Conservation (phyloP, 2,888 invertebrate genomes). For the Noctuana brunneofusca region DNA sequence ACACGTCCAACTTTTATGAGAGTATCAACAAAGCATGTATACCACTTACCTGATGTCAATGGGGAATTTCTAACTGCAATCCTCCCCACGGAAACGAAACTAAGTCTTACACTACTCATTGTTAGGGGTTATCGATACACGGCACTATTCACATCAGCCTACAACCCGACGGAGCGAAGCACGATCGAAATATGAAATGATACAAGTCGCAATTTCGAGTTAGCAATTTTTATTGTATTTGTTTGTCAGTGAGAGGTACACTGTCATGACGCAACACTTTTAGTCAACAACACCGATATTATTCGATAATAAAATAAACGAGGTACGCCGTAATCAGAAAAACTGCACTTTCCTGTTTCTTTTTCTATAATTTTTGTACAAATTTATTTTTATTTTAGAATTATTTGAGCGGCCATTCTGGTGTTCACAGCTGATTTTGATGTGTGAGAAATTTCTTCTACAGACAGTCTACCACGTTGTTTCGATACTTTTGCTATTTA, state of each 20-base stretch:
- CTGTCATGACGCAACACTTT: constrained; percentile 83
- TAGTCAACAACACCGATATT: constrained; percentile 68
- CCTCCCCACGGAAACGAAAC: constrained; percentile 76
- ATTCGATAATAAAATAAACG: constrained; percentile 43
- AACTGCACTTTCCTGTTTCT: constrained; percentile 73
- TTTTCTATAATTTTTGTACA: constrained; percentile 62
- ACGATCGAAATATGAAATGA: constrained; percentile 62
- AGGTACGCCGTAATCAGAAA: constrained; percentile 67
- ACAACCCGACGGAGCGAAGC: constrained; percentile 57
- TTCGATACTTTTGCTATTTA: constrained; percentile 62
- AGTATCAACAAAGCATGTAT: constrained; percentile 32
- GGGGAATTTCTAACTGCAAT: constrained; percentile 76
- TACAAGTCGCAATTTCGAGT: constrained; percentile 45
- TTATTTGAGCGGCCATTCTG: constrained; percentile 79
- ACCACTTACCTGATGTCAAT: constrained; percentile 70
- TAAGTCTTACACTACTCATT: constrained; percentile 80
- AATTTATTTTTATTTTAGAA: constrained; percentile 73
- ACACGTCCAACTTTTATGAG: constrained; percentile 54
- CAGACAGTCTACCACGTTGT: constrained; percentile 69
- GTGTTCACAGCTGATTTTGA: constrained; percentile 83
- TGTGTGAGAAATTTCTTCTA: constrained; percentile 64
- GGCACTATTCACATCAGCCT: constrained; percentile 70
- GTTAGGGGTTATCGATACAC: constrained; percentile 48
- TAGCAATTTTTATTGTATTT: constrained; percentile 78
- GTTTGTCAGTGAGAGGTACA: constrained; percentile 80